Evolutionary conservation across 2,797 vertebrate species (phyloP).

Genomic region (Lacerta agilis): DNA sequence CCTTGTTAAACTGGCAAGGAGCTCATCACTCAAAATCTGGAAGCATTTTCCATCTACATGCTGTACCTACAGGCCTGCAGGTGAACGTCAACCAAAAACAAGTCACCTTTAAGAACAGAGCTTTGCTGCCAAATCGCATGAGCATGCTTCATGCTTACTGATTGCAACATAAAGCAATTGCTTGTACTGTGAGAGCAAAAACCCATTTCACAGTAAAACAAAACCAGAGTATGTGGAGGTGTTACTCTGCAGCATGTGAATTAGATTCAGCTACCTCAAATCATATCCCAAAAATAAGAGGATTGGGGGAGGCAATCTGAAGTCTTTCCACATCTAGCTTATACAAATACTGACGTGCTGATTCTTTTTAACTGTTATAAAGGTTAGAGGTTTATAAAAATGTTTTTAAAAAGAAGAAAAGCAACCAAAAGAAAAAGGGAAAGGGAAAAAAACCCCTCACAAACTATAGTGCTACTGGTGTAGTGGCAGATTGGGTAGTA

Average conservation of each 20-base stretch:
- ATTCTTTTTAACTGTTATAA: no score
- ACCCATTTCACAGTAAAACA: background rate
- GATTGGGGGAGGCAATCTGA: no score
- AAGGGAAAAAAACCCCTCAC: background rate
- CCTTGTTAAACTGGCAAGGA: background rate
- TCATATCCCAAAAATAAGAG: no score
- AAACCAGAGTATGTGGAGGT: background rate
- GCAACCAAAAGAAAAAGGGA: no score
- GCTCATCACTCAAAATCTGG: background rate
- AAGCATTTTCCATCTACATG: background rate
- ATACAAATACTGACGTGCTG: no score
- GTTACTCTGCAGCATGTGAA: background rate
- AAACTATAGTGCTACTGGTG: background rate
- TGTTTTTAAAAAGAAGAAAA: no score
- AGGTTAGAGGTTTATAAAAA: no score
- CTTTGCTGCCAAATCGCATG: background rate
- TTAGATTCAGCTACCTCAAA: no score
- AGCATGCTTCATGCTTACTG: background rate
- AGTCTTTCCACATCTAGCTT: no score
- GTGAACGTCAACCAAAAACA: background rate
- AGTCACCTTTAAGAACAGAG: background rate
- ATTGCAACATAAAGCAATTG: background rate
- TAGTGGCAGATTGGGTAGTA: background rate
- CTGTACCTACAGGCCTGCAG: background rate
- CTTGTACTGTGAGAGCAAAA: background rate